These are phyloP conservation scores for Anarhynchus alexandrinus DNA, from an alignment of 2,113 vertebrate genomes.

Conservation along the genomic window DNA sequence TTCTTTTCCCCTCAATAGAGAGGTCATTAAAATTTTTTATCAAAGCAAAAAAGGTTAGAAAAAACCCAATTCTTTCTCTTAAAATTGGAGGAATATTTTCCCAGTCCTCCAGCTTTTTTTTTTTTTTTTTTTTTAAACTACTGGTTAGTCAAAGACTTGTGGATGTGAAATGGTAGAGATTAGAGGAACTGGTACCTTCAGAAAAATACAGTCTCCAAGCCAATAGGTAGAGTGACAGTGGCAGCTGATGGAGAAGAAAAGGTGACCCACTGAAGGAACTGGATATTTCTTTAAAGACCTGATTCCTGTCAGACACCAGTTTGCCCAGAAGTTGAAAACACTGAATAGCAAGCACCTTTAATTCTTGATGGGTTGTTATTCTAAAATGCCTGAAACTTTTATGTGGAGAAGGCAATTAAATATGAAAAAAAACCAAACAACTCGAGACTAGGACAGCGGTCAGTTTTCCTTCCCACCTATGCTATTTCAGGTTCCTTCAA, in stretches of 20 bases:
- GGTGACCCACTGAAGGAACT: background rate
- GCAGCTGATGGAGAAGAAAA: background rate
- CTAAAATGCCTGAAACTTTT: background rate
- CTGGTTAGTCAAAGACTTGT: background rate
- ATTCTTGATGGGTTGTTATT: background rate
- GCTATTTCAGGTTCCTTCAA: background rate
- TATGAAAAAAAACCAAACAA: background rate
- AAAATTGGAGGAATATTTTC: background rate
- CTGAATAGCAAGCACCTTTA: background rate
- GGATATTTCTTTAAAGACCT: background rate
- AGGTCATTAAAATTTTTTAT: background rate
- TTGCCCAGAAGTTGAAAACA: background rate
- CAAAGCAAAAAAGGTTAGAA: background rate
- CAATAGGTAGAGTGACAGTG: background rate
- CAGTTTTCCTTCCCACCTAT: background rate
- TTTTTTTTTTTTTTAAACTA: background rate
- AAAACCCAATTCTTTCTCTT: background rate
- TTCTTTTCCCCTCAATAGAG: background rate
- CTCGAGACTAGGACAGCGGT: too few relatives aligned
- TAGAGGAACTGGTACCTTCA: background rate
- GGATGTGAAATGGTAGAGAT: background rate
- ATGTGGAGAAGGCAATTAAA: background rate
- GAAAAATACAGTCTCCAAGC: background rate
- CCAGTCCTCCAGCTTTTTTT: background rate
- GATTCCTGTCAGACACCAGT: background rate